Percentiles rank a stretch among this genome's conserved stretches.
These are phyloP conservation scores for Tragulus kanchil DNA, from an alignment of 2,113 vertebrate species.

Conservation along the genomic window DNA sequence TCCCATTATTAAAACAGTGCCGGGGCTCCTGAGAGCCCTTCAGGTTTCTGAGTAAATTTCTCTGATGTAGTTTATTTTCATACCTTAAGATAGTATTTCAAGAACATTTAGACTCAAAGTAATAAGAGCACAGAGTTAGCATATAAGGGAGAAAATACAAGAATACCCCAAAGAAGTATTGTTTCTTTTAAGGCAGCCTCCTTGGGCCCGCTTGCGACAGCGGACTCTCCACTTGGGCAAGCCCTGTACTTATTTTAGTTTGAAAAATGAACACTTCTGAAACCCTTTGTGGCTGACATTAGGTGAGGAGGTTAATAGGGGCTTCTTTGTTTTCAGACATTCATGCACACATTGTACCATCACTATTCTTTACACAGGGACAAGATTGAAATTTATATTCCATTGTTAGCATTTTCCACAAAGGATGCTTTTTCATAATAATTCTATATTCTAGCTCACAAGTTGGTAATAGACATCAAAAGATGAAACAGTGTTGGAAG, in stretches of 20 bases:
- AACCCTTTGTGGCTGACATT: background rate
- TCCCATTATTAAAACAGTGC: background rate
- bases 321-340: background rate
- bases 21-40: background rate
- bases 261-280: background rate
- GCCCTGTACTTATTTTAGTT: background rate
- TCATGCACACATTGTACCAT: too few relatives aligned
- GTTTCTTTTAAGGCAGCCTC: constrained; percentile 40
- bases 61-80: background rate
- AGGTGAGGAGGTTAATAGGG: background rate
- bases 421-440: constrained; percentile 1
- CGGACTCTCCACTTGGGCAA: too few relatives aligned
- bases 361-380: background rate
- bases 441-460: background rate
- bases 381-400: background rate
- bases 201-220: too few relatives aligned
- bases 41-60: background rate
- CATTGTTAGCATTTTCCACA: background rate
- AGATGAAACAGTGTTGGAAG: background rate
- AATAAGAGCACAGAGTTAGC: background rate
- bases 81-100: background rate
- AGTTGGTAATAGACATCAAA: constrained; percentile 26
- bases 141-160: background rate
- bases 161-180: background rate
- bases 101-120: background rate